phyloP scores from a whole-genome alignment of 2,113 vertebrate species.

The Antigone vipio region DNA sequence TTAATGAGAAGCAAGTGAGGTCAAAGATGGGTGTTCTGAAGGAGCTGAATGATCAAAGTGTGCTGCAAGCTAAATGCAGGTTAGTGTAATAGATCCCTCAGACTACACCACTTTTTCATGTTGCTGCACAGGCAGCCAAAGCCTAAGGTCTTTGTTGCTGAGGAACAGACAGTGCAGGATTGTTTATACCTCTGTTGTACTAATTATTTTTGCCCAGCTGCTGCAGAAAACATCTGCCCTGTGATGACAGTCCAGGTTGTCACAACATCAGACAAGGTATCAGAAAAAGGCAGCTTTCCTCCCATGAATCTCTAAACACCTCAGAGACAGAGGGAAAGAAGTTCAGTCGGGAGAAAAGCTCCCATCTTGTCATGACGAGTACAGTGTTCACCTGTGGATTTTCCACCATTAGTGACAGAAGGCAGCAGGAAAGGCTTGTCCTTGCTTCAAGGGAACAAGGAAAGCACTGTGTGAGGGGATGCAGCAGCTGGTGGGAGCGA shows the following conservation, averaged over 20 bases:
- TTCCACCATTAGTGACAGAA: neutral
- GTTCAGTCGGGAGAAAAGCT: neutral
- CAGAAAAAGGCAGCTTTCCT: neutral
- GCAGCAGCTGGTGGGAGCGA: neutral
- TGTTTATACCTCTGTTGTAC: neutral
- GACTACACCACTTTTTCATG: neutral
- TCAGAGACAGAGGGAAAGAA: neutral
- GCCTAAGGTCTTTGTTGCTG: neutral
- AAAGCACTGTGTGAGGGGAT: neutral
- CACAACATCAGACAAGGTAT: neutral
- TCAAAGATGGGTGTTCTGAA: neutral
- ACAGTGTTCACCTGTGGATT: neutral
- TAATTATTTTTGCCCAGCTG: neutral
- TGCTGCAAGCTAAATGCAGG: neutral
- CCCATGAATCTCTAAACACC: neutral
- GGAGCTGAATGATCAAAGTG: neutral
- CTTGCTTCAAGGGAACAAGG: neutral
- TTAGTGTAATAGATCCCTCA: neutral
- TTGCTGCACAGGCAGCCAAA: neutral
- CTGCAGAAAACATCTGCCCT: neutral
- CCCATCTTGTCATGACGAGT: neutral
- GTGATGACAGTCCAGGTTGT: neutral
- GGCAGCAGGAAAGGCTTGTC: neutral
- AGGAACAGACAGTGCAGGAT: neutral
- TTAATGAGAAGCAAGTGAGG: neutral